Base-by-base conservation (phyloP, 2,797 vertebrate species). In the Enteromius afrohamiltoni region DNA sequence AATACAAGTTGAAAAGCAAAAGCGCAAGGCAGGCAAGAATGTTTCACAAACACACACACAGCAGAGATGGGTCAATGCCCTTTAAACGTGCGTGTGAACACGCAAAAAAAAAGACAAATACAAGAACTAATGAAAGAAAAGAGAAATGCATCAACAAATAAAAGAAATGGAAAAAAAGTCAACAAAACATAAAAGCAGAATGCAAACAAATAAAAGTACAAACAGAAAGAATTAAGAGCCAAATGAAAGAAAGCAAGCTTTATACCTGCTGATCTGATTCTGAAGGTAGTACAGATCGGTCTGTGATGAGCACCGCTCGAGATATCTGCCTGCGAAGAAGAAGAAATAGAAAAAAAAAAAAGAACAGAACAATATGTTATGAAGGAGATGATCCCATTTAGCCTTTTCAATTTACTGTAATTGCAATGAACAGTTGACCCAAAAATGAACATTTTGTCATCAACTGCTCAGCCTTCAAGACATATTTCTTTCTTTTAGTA, bases 281-380 rank as follows among this genome's bases (percentile, higher is more conserved):
- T 0, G 84, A 75, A 58, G 83, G 89, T 31, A 94, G 90, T 34
- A 94, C 11, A 0, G 93, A 95, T 16, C 86, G 19, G 67, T 94
- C 92, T 0, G 94, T 95, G 37, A 95, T 93, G 23, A 95, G 88
- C 10, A 95, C 88, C 0, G 92, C 94, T 90, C 94, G 87, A 87
- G 94, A 94, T 23, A 94, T 73, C 10, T 42, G 90, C 91, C 93
- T 94, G 88, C 45, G 29, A 19, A 79, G 23, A 70, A 4, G 55
- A 11, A 87, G 11, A 77, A 51, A 79, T 1, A 3, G 2, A 67
- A 55, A 47, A 6, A 55, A 47, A 6, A 19, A 21, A 34, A 19
- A 58, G 34, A 58, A 31, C 4, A 70, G 13, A 29, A 26, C 42
- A 11, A 4, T 17, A 11, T 13, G 42, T 42, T 19, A 26, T 29